These are phyloP conservation scores for Notothenia coriiceps DNA, from an alignment of 2,113 vertebrate species.

Conservation along the genomic window DNA sequence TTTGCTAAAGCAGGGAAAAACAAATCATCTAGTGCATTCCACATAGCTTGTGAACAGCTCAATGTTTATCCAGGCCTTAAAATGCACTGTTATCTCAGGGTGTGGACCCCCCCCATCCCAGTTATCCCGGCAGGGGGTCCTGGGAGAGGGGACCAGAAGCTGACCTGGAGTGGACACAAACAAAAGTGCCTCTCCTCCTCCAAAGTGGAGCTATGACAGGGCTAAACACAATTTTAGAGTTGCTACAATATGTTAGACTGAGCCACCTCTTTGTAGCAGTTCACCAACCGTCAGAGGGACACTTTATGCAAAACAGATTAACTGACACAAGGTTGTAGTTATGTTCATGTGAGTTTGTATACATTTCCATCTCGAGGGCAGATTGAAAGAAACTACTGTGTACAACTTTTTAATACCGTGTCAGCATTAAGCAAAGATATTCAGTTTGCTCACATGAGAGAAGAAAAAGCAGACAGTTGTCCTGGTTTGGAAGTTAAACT, in stretches of 20 bases:
- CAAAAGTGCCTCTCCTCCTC: conserved; percentile 31
- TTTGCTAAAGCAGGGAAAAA: conserved; percentile 58
- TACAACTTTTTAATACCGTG: background rate
- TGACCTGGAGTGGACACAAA: conserved; percentile 66
- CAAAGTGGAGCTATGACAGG: conserved; percentile 29
- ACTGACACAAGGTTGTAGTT: conserved; percentile 4
- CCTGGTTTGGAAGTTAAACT: background rate
- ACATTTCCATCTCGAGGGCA: background rate
- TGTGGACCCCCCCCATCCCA: conserved; percentile 59
- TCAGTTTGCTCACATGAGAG: background rate
- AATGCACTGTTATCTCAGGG: conserved; percentile 76
- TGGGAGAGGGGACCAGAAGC: conserved; percentile 74
- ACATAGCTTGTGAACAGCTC: conserved; percentile 32
- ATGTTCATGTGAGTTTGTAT: conserved; percentile 4
- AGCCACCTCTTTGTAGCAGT: conserved; percentile 1
- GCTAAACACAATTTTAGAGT: conserved; percentile 39
- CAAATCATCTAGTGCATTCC: conserved; percentile 55
- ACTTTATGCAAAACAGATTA: conserved; percentile 1
- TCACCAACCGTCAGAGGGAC: background rate
- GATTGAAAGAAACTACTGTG: background rate
- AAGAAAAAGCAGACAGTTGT: background rate
- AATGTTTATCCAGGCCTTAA: conserved; percentile 74
- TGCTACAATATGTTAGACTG: conserved; percentile 38
- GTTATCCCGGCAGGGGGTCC: conserved; percentile 70
- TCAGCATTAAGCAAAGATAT: background rate